Conservation (phyloP, 2,888 invertebrate genomes). For the Erannis defoliaria region DNA sequence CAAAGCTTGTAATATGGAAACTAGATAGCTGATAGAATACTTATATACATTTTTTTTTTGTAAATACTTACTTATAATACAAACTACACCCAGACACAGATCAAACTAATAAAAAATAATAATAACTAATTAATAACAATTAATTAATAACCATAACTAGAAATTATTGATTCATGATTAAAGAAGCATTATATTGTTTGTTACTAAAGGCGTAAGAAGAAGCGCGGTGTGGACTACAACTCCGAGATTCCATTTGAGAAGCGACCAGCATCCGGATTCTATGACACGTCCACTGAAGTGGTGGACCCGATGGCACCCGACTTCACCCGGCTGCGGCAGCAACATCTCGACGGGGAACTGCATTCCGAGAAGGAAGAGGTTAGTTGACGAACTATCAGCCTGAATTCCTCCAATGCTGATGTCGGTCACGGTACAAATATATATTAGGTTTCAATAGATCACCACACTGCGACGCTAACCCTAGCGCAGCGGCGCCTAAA, state of each 20-base stretch:
- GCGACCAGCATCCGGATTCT: conserved; percentile 96
- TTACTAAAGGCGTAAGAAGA: conserved; percentile 88
- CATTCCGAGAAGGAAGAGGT: conserved; percentile 96
- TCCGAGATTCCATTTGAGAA: conserved; percentile 99
- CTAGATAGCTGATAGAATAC: too few relatives aligned
- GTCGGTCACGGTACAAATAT: too few relatives aligned
- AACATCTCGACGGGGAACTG: conserved; percentile 96
- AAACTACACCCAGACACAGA: too few relatives aligned
- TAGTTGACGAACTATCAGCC: neutral
- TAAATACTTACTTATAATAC: too few relatives aligned
- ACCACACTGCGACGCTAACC: too few relatives aligned
- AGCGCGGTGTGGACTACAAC: conserved; percentile 98
- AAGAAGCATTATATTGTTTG: neutral
- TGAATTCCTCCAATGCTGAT: too few relatives aligned
- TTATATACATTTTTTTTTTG: too few relatives aligned
- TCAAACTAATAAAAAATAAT: neutral
- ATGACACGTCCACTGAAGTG: conserved; percentile 96
- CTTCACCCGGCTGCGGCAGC: conserved; percentile 95
- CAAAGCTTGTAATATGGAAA: too few relatives aligned
- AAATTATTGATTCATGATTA: neutral
- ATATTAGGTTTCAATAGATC: too few relatives aligned
- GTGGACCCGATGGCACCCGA: conserved; percentile 96
- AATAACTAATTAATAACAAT: too few relatives aligned
- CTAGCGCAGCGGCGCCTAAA: too few relatives aligned
- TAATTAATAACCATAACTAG: too few relatives aligned